Base-by-base conservation (phyloP, 2,797 vertebrate species). In the Orientallactaga sibirica region DNA sequence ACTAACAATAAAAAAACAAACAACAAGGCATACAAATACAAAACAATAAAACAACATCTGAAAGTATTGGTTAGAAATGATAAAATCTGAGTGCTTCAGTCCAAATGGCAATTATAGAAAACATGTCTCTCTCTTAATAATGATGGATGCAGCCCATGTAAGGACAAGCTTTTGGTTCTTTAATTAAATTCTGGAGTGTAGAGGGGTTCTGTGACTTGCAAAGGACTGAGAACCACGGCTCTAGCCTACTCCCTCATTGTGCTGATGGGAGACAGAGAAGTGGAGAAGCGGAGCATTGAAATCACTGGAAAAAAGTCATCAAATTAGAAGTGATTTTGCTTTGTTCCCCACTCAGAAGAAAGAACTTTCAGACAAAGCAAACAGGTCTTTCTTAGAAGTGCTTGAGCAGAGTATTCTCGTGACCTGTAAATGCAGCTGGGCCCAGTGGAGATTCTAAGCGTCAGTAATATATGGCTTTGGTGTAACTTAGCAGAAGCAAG, bases 61-160 rank as follows among this genome's bases (percentile, higher is more conserved):
- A 79, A 79, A 75, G 18, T 64, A 58, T 71, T 89, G 80, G 18
- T 82, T 80, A 67, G 43, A 27, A 62, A 25, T 76, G 86, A 55
- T 77, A 48, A 55, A 75, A 86, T 62, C 73, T 86, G 62, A 93
- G 43, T 41, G 76, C 85, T 77, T 20, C 85, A 86, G 66, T 7
- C n/a, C 85, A 95, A 90, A 5, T 75, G 79, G 76, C 24, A 88
- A 80, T 94, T 91, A 79, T 84, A 43, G 71, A 82, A 55, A 93
- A 79, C n/a, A 55, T 33, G 0, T 58, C 27, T 71, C n/a, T 15
- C 20, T 81, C 15, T 86, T 92, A 79, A 71, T 76, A 87, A 87
- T 61, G 15, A 78, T 73, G 20, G 14, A 33, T 27, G 7, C 58
- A 70, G 18, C 61, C 18, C 18, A 79, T 2, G 24, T 52, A 92